Percentiles rank a stretch among this genome's conserved stretches.
Conservation (phyloP, 2,888 invertebrate genomes). For the Bombylius major region DNA sequence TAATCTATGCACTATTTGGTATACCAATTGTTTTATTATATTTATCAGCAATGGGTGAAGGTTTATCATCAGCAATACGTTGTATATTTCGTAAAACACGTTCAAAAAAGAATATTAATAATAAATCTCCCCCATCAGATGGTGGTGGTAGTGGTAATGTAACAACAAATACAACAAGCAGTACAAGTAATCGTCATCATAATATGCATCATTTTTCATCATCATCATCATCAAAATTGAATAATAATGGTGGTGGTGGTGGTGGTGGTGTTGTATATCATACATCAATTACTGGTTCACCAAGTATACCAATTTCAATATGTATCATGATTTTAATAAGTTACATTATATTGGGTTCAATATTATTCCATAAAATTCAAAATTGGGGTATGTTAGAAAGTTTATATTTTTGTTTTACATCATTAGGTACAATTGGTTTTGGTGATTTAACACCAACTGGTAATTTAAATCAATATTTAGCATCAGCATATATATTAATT, state of each 20-base stretch:
- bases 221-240: constrained; percentile 5
- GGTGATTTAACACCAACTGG: constrained; percentile 60
- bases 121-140: constrained; percentile 12
- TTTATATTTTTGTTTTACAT: constrained; percentile 67
- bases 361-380: constrained; percentile 82
- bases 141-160: constrained; percentile 25
- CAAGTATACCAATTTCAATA: constrained; percentile 74
- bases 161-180: constrained; percentile 29
- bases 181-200: constrained; percentile 9
- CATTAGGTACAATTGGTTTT: constrained; percentile 70
- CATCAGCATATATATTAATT: constrained; percentile 67
- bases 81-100: constrained; percentile 51
- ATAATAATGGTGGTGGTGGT: constrained; percentile 1
- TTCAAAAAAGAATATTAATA: constrained; percentile 10
- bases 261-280: constrained; percentile 1
- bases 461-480: constrained; percentile 61
- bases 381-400: constrained; percentile 86
- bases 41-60: constrained; percentile 75
- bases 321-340: constrained; percentile 73
- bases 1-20: constrained; percentile 72
- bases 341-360: constrained; percentile 80
- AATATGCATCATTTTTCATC: constrained; percentile 7
- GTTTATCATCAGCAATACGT: constrained; percentile 66
- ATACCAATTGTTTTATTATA: constrained; percentile 82
- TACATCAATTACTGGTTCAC: constrained; percentile 16